Base-by-base conservation (phyloP, 2,113 vertebrate species). In the Microtus richardsoni region DNA sequence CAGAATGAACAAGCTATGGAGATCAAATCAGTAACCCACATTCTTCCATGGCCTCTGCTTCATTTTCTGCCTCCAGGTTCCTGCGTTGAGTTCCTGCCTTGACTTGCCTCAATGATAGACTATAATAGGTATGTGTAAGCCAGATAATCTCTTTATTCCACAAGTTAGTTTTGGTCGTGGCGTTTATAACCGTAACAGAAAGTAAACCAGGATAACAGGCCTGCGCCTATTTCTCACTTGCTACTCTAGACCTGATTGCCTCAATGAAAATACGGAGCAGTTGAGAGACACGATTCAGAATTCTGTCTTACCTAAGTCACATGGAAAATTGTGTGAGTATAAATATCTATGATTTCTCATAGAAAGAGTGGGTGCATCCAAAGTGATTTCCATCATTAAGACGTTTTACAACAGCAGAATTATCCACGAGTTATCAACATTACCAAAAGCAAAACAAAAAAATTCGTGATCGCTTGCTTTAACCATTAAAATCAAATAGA, bases 291-390 rank as follows among this genome's bases (percentile, higher is more conserved):
- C 30, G 83, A 26, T 84, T 66, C 64, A 91, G 11, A 33, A 33
- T 91, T 36, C 14, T 80, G 87, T 52, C 22, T 96, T 58, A 89
- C 77, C 88, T 39, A 89, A 87, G 71, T 89, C 17, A 17, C 22
- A 36, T 44, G 24, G 52, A 19, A 44, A 73, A 33, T 2, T 28
- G 2, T 39, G 9, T 10, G 6, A 30, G 7, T 62, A 11, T 28
- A 75, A 52, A 68, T 22, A 54, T 26, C 33, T 71, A 1, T 30
- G 39, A 83, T 95, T 88, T 52, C 80, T 95, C 19, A 8, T 60
- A 93, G 28, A 92, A 91, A 95, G 84, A 22, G 41, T 5, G 13
- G 36, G 54, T 60, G 41, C 33, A 24, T 7, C 91, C 44, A 71
- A 60, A 89, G 22, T 89, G 66, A 82, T 60, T 77, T 94, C 58